These are phyloP conservation scores for Callipepla squamata DNA, from an alignment of 2,113 vertebrate genomes.

Conservation along the genomic window DNA sequence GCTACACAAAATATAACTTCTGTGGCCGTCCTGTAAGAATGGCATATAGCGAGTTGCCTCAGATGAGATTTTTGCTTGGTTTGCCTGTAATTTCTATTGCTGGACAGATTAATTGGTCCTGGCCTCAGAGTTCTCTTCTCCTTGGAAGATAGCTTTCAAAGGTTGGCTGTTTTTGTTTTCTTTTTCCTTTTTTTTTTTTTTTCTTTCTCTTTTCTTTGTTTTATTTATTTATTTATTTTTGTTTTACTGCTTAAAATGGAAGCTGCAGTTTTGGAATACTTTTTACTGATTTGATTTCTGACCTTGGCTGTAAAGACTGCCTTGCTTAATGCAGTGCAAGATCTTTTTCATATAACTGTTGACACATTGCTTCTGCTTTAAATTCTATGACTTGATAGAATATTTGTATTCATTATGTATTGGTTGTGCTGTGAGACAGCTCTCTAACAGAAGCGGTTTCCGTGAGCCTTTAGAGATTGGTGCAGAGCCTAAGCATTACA, in stretches of 20 bases:
- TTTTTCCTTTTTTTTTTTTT: too few relatives aligned
- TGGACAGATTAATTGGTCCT: slow-evolving; percentile 40
- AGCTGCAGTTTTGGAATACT: not conserved
- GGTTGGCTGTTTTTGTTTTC: not conserved
- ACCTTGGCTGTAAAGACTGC: not conserved
- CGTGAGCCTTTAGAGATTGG: not conserved
- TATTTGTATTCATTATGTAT: not conserved
- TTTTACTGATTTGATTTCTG: slow-evolving; percentile 5
- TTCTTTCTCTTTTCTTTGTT: not conserved
- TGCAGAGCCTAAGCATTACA: not conserved
- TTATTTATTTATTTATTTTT: not conserved
- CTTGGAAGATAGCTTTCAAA: slow-evolving; percentile 30
- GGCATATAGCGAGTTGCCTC: not conserved
- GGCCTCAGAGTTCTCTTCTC: slow-evolving; percentile 14
- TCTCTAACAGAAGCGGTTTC: not conserved
- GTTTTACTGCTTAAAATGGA: slow-evolving; percentile 34
- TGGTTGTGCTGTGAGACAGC: not conserved
- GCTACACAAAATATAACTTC: slow-evolving; percentile 22
- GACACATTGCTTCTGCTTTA: not conserved
- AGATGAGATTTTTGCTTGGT: not conserved
- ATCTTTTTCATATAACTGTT: not conserved
- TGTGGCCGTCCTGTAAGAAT: not conserved
- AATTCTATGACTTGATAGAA: not conserved
- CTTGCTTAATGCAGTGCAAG: not conserved
- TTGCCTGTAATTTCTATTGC: slow-evolving; percentile 23